Percentiles rank a stretch among this genome's conserved stretches.
phyloP scores from a whole-genome alignment of 2,797 vertebrate genomes.

The Cheirogaleus major region DNA sequence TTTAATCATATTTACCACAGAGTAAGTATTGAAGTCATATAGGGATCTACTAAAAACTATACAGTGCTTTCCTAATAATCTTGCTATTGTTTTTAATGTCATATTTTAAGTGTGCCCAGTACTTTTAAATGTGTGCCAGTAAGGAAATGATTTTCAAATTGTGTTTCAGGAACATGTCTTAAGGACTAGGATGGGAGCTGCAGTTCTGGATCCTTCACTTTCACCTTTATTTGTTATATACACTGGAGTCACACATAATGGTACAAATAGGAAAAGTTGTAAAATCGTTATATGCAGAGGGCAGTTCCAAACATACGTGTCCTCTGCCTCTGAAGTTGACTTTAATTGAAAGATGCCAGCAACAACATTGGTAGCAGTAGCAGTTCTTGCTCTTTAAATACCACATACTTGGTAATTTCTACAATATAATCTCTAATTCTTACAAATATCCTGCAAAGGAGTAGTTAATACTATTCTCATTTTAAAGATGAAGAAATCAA shows the following conservation, averaged over 20 bases:
- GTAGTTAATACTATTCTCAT: not conserved
- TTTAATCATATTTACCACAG: not conserved
- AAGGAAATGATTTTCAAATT: not conserved
- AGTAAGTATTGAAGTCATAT: slow-evolving; percentile 38
- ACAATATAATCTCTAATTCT: not conserved
- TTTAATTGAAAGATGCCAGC: not conserved
- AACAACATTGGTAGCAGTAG: not conserved
- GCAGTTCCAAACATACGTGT: not conserved
- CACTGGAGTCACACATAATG: not conserved
- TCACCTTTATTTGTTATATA: not conserved
- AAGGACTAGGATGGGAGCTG: not conserved
- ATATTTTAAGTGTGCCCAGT: not conserved
- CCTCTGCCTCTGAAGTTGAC: not conserved
- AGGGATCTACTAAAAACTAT: not conserved
- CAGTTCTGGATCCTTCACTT: not conserved
- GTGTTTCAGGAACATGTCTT: not conserved
- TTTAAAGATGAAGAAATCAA: slow-evolving; percentile 26
- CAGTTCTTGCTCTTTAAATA: slow-evolving; percentile 5
- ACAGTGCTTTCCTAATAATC: not conserved
- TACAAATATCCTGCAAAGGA: not conserved
- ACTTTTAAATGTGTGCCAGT: not conserved
- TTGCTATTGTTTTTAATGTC: not conserved
- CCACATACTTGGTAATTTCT: not conserved
- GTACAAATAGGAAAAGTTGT: not conserved
- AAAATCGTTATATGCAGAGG: not conserved